phyloP scores from a whole-genome alignment of 2,797 vertebrate genomes.

The Adrianichthys oophorus region DNA sequence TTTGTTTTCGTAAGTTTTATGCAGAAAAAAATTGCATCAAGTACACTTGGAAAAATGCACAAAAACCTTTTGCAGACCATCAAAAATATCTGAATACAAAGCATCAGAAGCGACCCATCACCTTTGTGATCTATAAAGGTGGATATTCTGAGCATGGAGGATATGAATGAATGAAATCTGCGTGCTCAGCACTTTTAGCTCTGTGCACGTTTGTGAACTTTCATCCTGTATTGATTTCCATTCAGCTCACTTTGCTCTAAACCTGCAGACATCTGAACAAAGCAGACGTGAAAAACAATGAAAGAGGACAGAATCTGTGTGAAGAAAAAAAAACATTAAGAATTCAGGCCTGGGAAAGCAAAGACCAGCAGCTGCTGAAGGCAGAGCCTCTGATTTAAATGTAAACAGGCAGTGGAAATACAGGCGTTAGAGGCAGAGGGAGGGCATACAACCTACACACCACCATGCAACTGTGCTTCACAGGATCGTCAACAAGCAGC shows the following conservation, averaged over 20 bases:
- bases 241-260: slow-evolving; percentile 41
- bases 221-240: slow-evolving; percentile 62
- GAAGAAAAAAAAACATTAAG: slow-evolving; percentile 25
- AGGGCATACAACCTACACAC: too few relatives aligned
- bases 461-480: too few relatives aligned
- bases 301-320: slow-evolving; percentile 31
- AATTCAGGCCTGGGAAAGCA: slow-evolving; percentile 3
- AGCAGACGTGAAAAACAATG: slow-evolving; percentile 28
- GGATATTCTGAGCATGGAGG: slow-evolving; percentile 52
- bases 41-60: not conserved
- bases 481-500: not conserved
- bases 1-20: not conserved
- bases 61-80: not conserved
- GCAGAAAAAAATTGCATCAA: not conserved
- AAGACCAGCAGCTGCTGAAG: slow-evolving; percentile 9
- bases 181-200: slow-evolving; percentile 65
- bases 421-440: too few relatives aligned
- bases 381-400: slow-evolving; percentile 2
- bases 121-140: slow-evolving; percentile 56
- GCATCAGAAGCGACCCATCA: slow-evolving; percentile 37
- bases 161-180: slow-evolving; percentile 71
- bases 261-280: slow-evolving; percentile 52
- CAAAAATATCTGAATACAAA: slow-evolving; percentile 3
- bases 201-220: slow-evolving; percentile 20
- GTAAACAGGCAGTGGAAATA: not conserved